Conservation (phyloP, 2,113 vertebrate species). For the Variabilichromis moorii region DNA sequence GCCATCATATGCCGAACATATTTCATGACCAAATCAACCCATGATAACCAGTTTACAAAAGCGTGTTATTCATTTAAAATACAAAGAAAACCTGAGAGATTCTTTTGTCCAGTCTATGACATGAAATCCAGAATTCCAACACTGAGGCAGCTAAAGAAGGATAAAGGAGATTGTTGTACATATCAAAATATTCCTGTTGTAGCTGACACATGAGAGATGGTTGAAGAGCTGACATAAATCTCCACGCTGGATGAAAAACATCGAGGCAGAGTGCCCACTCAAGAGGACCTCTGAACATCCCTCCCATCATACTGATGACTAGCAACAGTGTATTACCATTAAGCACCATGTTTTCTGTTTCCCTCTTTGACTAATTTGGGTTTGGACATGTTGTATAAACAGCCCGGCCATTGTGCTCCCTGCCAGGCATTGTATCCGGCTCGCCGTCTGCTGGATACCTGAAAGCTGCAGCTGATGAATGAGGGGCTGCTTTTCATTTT, state of each 20-base stretch:
- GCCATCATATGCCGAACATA: background rate
- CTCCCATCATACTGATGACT: constrained; percentile 5
- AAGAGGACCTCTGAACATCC: background rate
- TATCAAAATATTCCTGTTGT: background rate
- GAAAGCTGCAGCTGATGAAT: constrained; percentile 2
- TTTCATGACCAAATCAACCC: background rate
- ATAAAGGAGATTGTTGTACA: background rate
- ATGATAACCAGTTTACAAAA: background rate
- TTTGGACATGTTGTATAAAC: constrained; percentile 3
- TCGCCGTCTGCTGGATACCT: background rate
- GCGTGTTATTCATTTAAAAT: background rate
- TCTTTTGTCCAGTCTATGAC: background rate
- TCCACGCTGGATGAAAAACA: background rate
- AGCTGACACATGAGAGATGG: background rate
- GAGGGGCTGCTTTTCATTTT: constrained; percentile 12
- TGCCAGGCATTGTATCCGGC: background rate
- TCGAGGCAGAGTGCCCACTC: background rate
- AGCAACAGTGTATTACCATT: background rate
- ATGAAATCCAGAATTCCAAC: background rate
- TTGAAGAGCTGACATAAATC: background rate
- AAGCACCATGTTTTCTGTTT: constrained; percentile 8
- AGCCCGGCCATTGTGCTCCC: background rate
- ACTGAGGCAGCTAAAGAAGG: background rate
- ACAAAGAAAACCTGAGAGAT: background rate
- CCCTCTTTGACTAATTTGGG: background rate